phyloP scores from a whole-genome alignment of 1,140 invertebrate genomes.

The Drosophila pseudoobscura region DNA sequence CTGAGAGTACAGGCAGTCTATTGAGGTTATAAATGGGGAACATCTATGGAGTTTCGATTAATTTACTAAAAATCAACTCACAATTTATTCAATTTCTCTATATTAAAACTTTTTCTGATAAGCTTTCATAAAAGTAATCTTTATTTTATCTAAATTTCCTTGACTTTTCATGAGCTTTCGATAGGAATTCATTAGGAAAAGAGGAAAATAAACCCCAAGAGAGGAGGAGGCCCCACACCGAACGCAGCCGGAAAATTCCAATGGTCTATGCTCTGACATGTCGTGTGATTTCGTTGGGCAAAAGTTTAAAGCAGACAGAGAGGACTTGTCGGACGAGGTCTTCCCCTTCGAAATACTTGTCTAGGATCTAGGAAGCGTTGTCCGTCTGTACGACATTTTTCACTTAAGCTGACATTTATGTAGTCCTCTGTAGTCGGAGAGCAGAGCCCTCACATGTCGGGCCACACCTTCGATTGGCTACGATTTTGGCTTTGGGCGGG shows the following conservation, averaged over 20 bases:
- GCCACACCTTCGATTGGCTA: conserved; percentile 8
- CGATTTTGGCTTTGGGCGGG: neutral
- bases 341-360: conserved; percentile 34
- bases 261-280: conserved; percentile 35
- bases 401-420: conserved; percentile 78
- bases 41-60: too few species aligned
- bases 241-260: conserved; percentile 8
- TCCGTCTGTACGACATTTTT: conserved; percentile 70
- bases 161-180: too few species aligned
- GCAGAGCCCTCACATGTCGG: conserved; percentile 4
- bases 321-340: conserved; percentile 10
- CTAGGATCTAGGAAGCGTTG: conserved; percentile 33
- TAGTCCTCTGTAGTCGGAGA: conserved; percentile 26
- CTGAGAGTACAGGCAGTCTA: too few species aligned
- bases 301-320: conserved; percentile 32
- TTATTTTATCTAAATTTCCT: too few species aligned
- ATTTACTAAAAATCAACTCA: too few species aligned
- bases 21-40: too few species aligned
- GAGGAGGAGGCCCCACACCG: neutral
- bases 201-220: neutral
- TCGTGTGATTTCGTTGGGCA: conserved; percentile 63
- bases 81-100: too few species aligned
- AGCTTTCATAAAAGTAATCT: neutral
- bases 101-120: neutral
- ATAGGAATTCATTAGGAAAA: conserved; percentile 5